These are phyloP conservation scores for Aphelinus certus DNA, from an alignment of 1,140 invertebrate genomes.

Conservation along the genomic window DNA sequence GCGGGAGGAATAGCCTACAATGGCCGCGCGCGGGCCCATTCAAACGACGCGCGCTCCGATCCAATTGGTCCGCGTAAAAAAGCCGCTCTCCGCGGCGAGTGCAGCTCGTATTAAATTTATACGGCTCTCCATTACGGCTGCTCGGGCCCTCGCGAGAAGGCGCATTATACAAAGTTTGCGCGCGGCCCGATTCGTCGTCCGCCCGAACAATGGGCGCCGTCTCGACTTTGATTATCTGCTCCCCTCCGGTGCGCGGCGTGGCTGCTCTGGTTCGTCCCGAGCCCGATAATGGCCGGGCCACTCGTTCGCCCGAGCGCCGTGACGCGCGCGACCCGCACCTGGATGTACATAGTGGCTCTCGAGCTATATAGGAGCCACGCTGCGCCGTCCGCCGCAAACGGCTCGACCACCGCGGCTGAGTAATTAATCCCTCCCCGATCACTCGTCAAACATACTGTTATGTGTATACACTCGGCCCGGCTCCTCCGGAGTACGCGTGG, in stretches of 20 bases:
- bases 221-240: constrained; percentile 2
- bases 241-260: neutral
- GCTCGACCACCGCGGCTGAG: neutral
- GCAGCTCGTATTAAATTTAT: constrained; percentile 7
- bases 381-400: too few relatives aligned
- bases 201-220: constrained; percentile 1
- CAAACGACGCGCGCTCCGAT: neutral
- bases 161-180: constrained; percentile 18
- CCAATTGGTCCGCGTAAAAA: neutral
- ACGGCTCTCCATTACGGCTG: neutral
- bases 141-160: neutral
- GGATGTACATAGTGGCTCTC: too few relatives aligned
- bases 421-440: constrained; percentile 16
- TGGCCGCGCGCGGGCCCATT: neutral
- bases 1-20: neutral
- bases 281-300: neutral
- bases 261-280: neutral
- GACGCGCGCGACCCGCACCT: too few relatives aligned
- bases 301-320: too few relatives aligned
- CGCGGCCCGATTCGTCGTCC: neutral
- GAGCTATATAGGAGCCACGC: too few relatives aligned
- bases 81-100: neutral
- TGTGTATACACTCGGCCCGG: too few relatives aligned
- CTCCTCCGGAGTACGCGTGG: neutral
- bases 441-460: neutral